Percentiles rank a stretch among this genome's conserved stretches.
Evolutionary conservation across 2,113 vertebrate species (phyloP).

Genomic region (Cyanoramphus novaezelandiae): DNA sequence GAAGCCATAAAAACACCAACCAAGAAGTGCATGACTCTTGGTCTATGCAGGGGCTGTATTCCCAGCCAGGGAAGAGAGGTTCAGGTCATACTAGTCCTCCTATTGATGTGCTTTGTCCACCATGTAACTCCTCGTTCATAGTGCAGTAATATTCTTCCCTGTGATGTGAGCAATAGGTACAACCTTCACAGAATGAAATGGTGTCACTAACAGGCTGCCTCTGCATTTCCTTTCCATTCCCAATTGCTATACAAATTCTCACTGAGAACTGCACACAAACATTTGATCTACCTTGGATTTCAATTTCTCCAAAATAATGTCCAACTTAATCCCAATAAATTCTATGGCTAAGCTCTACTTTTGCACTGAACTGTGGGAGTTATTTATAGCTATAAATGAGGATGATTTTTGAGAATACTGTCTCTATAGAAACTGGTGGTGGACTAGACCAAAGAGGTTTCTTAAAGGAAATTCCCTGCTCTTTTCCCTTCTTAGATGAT

Average conservation of each 20-base stretch:
- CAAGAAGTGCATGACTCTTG: background rate
- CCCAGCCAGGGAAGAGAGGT: background rate
- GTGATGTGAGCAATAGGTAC: background rate
- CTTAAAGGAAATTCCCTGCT: constrained; percentile 13
- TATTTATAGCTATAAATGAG: constrained; percentile 52
- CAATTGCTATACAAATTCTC: background rate
- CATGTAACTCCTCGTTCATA: background rate
- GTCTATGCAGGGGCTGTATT: background rate
- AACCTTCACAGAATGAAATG: background rate
- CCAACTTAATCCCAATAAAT: background rate
- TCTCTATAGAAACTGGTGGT: constrained; percentile 64
- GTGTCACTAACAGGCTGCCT: background rate
- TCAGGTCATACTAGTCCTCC: background rate
- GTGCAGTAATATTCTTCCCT: background rate
- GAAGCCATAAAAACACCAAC: background rate
- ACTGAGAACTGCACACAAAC: background rate
- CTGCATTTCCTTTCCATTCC: background rate
- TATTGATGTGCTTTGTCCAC: background rate
- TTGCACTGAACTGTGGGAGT: background rate
- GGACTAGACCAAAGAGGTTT: constrained; percentile 32
- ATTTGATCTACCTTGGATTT: background rate
- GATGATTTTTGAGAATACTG: constrained; percentile 39
- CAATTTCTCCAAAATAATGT: background rate
- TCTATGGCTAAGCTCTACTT: background rate
- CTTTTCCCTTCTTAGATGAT: background rate